Evolutionary conservation across 1,140 invertebrate species (phyloP), one percentile per base, ranked within the genome.

Genomic region (Belonocnema kinseyi): DNA sequence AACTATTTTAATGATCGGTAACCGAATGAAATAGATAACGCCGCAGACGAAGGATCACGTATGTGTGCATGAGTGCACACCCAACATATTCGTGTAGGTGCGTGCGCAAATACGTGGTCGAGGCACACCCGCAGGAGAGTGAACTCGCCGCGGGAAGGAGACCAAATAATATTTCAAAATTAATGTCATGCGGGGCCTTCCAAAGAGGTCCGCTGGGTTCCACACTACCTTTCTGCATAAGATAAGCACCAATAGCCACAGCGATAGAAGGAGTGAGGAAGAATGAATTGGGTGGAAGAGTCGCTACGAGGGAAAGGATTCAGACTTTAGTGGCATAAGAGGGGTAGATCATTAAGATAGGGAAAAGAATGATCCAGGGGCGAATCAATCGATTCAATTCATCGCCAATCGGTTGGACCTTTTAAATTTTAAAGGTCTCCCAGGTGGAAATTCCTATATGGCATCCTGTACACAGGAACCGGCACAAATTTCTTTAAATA

Each of bases 111-210:
- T 54, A 71, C 58, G 58, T 58, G 33, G 52, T 33, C 21, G 70
- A 50, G n/a, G 53, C n/a, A 78, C 73, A 66, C 26, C 61, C 26
- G 14, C 26, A 21, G 26, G 61, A 82, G 56, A 76, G 66, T 1
- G 61, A 72, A 76, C 50, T 40, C 19, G 51, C 16, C 40, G 77
- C 53, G 74, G 74, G 58, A 76, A 73, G 82, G 46, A 81, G 75
- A 52, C 79, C 80, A 82, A 87, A 88, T 86, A 87, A 87, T 88
- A 88, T 86, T 88, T 88, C 80, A 88, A 88, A 88, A 88, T 88
- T 88, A 87, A 87, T 85, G 85, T 87, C 86, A 85, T 80, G 85
- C 78, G 82, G 77, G 75, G 78, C 77, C 82, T 83, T 53, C 61
- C 61, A 66, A 66, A 66, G 61, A 66, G 61, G 26, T 40, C 26